Evolutionary conservation across 2,888 invertebrate genomes (phyloP), one percentile per base, ranked within the genome.

Genomic region (Operophtera brumata): DNA sequence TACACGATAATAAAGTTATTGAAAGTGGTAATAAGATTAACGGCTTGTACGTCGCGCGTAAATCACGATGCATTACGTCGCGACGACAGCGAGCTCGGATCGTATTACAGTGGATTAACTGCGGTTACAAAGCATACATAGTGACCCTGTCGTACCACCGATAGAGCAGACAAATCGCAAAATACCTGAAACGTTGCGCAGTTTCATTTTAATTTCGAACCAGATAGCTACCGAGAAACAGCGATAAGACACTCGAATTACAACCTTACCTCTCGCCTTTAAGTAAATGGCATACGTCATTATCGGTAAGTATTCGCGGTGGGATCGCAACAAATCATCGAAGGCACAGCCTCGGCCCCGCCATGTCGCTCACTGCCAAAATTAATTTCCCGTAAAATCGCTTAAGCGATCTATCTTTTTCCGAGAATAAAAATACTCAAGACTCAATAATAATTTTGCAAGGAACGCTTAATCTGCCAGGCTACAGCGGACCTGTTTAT

Each of bases 21-120:
- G 86, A 86, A 87, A 87, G 87, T 86, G 87, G 85, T 88, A 88
- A 88, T 88, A 89, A 89, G 89, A 89, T 89, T 86, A 89, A 89
- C 84, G 81, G 80, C 82, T 78, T 74, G 81, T 82, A 82, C 80
- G 79, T 75, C 65, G 81, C 75, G 73, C 84, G 83, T 89, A 89
- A 89, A 89, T 89, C 88, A 88, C 88, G 82, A 79, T 82, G 87
- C 83, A 88, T 89, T 88, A 88, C 87, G 82, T 83, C 74, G 81
- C 81, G 85, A 80, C 82, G 88, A 87, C 86, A 85, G 86, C 75
- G 75, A 80, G 78, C 78, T 78, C 77, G 84, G 84, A 84, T 88
- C 84, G 86, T 77, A 84, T 88, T 88, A 87, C 86, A 80, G 75
- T 80, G 80, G 85, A 87, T 89, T 89, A 89, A 88, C 88, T 86